phyloP scores from a whole-genome alignment of 2,888 invertebrate genomes.

The Chirona hameri region DNA sequence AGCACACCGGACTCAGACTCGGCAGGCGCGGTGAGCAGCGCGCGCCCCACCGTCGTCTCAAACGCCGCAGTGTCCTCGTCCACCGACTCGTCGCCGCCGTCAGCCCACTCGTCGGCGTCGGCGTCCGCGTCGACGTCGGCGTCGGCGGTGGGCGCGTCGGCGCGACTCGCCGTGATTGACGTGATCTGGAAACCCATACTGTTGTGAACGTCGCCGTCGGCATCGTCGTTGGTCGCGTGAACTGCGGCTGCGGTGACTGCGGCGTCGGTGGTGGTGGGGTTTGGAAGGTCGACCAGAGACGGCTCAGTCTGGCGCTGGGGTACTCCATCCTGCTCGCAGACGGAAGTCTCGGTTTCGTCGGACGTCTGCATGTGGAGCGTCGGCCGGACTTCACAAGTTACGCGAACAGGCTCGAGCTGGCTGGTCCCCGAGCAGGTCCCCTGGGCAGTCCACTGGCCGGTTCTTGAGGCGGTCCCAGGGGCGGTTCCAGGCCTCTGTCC shows the following conservation, averaged over 20 bases:
- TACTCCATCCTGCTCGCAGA: too few relatives aligned
- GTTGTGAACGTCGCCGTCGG: background rate
- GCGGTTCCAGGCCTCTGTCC: too few relatives aligned
- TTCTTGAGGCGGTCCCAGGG: too few relatives aligned
- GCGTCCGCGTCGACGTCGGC: background rate
- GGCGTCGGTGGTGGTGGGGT: too few relatives aligned
- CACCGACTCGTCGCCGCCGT: background rate
- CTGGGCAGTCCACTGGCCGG: too few relatives aligned
- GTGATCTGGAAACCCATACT: constrained; percentile 24
- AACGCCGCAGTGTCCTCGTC: background rate
- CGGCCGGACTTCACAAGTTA: too few relatives aligned
- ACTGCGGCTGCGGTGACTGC: background rate
- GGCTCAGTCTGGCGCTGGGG: too few relatives aligned
- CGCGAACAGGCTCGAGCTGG: too few relatives aligned
- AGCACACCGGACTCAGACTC: background rate
- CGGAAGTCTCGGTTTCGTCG: too few relatives aligned
- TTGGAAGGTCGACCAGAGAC: too few relatives aligned
- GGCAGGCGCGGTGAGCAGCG: background rate
- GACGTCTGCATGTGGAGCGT: too few relatives aligned
- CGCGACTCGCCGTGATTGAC: constrained; percentile 3
- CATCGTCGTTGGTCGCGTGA: background rate
- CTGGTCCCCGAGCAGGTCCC: too few relatives aligned
- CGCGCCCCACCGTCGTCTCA: background rate
- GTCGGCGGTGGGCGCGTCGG: background rate
- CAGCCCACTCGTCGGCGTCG: background rate